Conservation (phyloP, 2,113 vertebrate genomes). For the Hemibagrus wyckioides region DNA sequence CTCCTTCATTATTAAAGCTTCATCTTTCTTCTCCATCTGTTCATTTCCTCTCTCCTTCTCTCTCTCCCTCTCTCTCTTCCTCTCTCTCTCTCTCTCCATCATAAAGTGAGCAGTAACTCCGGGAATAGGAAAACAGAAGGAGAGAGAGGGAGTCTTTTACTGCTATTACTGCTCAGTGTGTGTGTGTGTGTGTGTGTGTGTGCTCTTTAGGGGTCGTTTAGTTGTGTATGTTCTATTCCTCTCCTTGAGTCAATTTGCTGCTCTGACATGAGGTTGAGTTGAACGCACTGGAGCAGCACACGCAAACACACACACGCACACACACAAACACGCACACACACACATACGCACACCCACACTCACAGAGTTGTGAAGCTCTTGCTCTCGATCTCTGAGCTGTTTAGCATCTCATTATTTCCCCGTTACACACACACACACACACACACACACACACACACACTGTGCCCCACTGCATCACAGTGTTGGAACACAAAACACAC, state of each 20-base stretch:
- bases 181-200: conserved; percentile 2
- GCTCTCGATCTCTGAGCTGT: neutral
- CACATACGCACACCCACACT: neutral
- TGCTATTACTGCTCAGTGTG: neutral
- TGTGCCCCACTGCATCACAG: neutral
- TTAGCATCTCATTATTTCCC: neutral
- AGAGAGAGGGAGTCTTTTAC: neutral
- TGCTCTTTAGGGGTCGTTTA: neutral
- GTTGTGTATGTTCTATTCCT: conserved; percentile 5
- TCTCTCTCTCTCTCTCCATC: neutral
- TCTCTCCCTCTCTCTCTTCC: neutral
- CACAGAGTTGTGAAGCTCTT: neutral
- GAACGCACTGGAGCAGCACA: neutral
- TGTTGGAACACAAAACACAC: neutral
- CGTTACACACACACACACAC: neutral
- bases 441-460: neutral
- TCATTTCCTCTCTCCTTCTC: conserved; percentile 1
- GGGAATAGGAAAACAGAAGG: neutral
- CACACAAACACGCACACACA: neutral
- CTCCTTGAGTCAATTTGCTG: neutral
- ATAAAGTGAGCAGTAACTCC: neutral
- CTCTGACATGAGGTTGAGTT: neutral
- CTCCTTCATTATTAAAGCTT: neutral
- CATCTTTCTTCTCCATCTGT: conserved; percentile 8
- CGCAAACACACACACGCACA: neutral